Evolutionary conservation across 2,797 vertebrate genomes (phyloP).

Genomic region (Lepidocolaptes lacrymiger): DNA sequence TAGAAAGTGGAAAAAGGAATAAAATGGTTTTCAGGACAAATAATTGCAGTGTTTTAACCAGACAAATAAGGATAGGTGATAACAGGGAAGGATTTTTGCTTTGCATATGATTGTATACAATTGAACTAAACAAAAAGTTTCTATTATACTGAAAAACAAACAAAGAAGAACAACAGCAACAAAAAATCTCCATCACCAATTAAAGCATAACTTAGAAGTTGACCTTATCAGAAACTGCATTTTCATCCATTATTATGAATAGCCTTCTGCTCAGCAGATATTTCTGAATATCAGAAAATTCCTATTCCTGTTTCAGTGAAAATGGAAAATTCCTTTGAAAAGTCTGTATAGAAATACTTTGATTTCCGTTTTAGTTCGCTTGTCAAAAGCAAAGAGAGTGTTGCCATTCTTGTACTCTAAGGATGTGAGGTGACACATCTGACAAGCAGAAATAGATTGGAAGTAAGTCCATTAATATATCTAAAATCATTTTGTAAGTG

Average conservation of each 20-base stretch:
- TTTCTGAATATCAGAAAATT: background rate
- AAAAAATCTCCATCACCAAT: rapidly evolving
- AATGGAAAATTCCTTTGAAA: conserved; percentile 41
- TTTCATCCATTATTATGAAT: background rate
- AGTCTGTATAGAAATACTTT: conserved; percentile 16
- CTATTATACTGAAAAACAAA: background rate
- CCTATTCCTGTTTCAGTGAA: background rate
- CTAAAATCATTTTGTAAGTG: conserved; percentile 59
- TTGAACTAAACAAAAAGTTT: background rate
- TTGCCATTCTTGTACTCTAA: conserved; percentile 49
- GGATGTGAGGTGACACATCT: conserved; percentile 63
- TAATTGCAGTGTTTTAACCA: background rate
- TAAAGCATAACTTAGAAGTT: background rate
- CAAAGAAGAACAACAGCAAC: background rate
- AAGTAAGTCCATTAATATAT: conserved; percentile 67
- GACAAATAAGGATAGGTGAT: rapidly evolving
- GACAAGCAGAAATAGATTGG: conserved; percentile 65
- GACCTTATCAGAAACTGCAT: background rate
- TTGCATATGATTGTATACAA: background rate
- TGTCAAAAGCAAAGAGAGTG: conserved; percentile 54
- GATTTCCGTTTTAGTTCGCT: conserved; percentile 50
- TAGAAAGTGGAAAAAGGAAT: background rate
- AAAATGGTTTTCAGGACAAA: background rate
- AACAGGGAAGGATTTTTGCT: background rate
- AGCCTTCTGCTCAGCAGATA: background rate